Evolutionary conservation across 2,113 vertebrate genomes (phyloP).

Genomic region (Alectura lathami): DNA sequence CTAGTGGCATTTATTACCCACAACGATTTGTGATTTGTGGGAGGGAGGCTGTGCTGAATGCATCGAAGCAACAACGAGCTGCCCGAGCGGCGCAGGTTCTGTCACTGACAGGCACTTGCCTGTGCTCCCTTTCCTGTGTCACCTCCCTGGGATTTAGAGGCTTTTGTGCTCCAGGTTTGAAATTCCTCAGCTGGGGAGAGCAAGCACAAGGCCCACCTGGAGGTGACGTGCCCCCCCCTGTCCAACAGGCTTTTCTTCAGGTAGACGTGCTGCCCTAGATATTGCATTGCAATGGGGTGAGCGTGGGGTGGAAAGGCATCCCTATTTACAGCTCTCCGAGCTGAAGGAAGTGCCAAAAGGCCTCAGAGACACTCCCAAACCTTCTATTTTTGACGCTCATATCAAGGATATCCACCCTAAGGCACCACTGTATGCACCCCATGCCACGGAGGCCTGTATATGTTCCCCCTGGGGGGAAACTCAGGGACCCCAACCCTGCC

Average conservation of each 20-base stretch:
- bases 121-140: too few relatives aligned
- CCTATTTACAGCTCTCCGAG: not conserved
- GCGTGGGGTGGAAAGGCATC: not conserved
- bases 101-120: too few relatives aligned
- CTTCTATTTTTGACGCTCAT: not conserved
- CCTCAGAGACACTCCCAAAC: not conserved
- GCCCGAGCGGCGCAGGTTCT: too few relatives aligned
- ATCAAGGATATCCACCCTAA: not conserved
- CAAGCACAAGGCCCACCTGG: not conserved
- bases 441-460: not conserved
- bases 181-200: too few relatives aligned
- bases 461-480: not conserved
- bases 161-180: not conserved
- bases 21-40: not conserved
- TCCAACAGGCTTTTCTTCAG: not conserved
- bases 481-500: not conserved
- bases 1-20: not conserved
- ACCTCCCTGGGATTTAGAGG: not conserved
- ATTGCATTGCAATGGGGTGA: not conserved
- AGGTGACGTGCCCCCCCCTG: not conserved
- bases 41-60: fast-evolving
- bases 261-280: not conserved
- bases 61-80: too few relatives aligned
- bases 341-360: not conserved
- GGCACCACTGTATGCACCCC: not conserved